These are phyloP conservation scores for Artibeus jamaicensis DNA, from an alignment of 2,797 vertebrate species.

Conservation along the genomic window DNA sequence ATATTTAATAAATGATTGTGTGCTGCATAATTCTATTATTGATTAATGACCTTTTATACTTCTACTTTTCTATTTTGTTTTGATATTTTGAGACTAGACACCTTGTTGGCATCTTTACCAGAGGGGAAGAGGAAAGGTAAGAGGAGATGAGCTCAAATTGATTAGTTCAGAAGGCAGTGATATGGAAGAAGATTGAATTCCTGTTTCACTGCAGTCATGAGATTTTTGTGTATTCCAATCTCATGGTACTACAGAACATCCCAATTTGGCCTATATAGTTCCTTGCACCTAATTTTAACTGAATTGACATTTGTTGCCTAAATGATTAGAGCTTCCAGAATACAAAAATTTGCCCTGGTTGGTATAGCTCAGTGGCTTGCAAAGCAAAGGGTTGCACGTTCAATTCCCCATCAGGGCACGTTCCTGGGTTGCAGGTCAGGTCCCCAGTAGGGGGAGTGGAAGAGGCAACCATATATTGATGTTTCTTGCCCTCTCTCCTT, in stretches of 20 bases:
- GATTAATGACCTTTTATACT: too few relatives aligned
- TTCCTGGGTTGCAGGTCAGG: too few relatives aligned
- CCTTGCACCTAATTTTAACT: neutral
- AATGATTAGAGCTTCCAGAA: neutral
- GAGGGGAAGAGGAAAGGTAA: neutral
- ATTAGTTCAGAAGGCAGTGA: neutral
- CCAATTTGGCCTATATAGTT: neutral
- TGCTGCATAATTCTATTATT: too few relatives aligned
- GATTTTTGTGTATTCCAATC: neutral
- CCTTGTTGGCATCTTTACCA: neutral
- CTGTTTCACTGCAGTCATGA: neutral
- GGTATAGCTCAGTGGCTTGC: too few relatives aligned
- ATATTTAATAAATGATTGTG: neutral
- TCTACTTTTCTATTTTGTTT: neutral
- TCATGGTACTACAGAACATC: neutral
- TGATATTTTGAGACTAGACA: neutral
- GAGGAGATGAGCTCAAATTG: neutral
- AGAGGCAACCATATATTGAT: too few relatives aligned
- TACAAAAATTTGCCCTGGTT: neutral
- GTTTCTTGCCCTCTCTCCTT: too few relatives aligned
- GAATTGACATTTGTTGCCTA: neutral
- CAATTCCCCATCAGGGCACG: too few relatives aligned
- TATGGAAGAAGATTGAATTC: neutral
- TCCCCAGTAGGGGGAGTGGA: too few relatives aligned
- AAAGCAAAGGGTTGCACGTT: too few relatives aligned